Base-by-base conservation (phyloP, 2,888 invertebrate species). In the Crepidodera aurea region DNA sequence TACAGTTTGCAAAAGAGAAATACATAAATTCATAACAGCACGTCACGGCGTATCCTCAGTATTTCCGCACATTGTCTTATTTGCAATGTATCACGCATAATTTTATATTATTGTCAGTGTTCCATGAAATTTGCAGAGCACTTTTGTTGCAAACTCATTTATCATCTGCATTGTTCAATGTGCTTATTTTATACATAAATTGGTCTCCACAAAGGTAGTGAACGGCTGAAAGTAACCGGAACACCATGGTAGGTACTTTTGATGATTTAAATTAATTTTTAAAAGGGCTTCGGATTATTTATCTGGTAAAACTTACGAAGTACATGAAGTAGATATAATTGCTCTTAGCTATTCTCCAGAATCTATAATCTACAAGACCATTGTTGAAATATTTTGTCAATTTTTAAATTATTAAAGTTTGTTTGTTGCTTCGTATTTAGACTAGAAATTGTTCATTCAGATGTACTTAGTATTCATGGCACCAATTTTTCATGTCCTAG, bases 61-160 rank as follows among this genome's bases (percentile, higher is more conserved):
- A 50, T 37, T 51, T 55, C 55, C 55, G 37, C 34, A 27, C 63
- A 63, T 63, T 63, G 59, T 63, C 55, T 63, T 27, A 54, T 54
- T 40, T 53, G 29, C 50, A 42, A 54, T 55, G 57, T 58, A 50
- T 42, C 50, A 54, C 40, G 48, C 32, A 62, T 54, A 55, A 59
- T 63, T 63, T 59, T 27, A 59, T 51, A 55, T 55, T 44, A 55
- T 55, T 51, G 27, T 44, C 59, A 51, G 44, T 44, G 44, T 63
- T 55, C 44, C 51, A 27, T 63, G 55, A 59, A 59, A 63, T 59
- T 55, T 22, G 40, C 50, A 40, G 48, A 16, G 37, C 16, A 60
- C 40, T 55, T 48, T 60, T 51, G 16, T n/a, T 32, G 15, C 39
- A 13, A 16, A 50, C 18, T 51, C 58, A 32, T 58, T 50, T 39